Evolutionary conservation across 2,888 invertebrate genomes (phyloP), one percentile per base, ranked within the genome.

Genomic region (Parnassius smintheus): DNA sequence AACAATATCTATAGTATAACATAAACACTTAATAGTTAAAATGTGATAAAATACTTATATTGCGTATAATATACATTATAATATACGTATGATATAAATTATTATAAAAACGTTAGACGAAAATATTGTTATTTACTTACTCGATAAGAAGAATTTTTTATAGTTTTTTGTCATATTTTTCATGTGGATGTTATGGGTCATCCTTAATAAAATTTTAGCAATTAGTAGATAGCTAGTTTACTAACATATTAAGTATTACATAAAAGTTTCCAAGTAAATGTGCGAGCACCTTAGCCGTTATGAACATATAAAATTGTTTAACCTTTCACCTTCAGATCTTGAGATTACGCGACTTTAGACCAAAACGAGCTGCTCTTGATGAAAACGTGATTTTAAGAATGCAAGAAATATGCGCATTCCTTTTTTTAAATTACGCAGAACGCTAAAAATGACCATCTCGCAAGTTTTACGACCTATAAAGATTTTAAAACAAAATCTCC

Each of bases 401-500:
- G 63, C 63, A 59, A 59, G 63, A 59, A 55, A 55, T 56, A 51
- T 59, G 58, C 55, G 59, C 45, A 55, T 41, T 56, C 45, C n/a
- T 63, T 64, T 66, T 65, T 63, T 65, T 62, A 67, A 66, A 67
- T 67, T 66, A 66, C 66, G 52, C 66, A 63, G 55, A 65, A 62
- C 63, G 63, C 63, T 59, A 68, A 69, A 69, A 70, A 66, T 70
- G 71, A 70, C 67, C 67, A 68, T 67, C 67, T 71, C 65, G 68
- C 62, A 67, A 66, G 70, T 70, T 70, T 72, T 68, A 72, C 68
- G 70, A 72, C 69, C 59, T 63, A 63, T 63, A 59, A 59, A 55
- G 55, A 62, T 68, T 70, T 66, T 67, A 66, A 70, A 65, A 56
- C 61, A 61, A 55, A 70, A 67, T 68, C 65, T 67, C 65, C 65